Evolutionary conservation across 2,888 invertebrate species (phyloP).

Genomic region (Pseudococcus viburni): DNA sequence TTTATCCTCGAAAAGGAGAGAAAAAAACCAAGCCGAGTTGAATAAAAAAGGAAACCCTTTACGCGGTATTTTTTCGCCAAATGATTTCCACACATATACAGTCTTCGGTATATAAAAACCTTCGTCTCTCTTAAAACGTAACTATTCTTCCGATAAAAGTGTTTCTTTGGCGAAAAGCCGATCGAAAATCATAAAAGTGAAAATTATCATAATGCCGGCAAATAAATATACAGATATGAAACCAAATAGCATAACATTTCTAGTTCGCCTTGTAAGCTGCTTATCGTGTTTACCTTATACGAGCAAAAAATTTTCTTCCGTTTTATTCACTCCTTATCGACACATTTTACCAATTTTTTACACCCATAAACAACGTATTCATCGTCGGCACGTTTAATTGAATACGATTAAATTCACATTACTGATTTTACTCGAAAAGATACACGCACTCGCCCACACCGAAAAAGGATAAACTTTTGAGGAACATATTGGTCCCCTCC

Average conservation of each 20-base stretch:
- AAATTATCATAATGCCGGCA: constrained; percentile 51
- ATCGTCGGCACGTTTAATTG: constrained; percentile 1
- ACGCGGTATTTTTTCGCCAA: constrained; percentile 26
- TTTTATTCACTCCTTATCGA: constrained; percentile 33
- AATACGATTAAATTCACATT: constrained; percentile 32
- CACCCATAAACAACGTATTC: constrained; percentile 7
- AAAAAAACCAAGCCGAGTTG: no score
- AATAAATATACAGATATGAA: constrained; percentile 7
- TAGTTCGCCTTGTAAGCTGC: constrained; percentile 23
- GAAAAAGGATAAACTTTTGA: not conserved
- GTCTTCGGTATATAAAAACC: not conserved
- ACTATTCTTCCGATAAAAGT: constrained; percentile 35
- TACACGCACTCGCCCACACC: not conserved
- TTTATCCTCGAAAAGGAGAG: not conserved
- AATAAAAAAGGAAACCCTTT: constrained; percentile 33
- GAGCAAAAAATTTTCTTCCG: constrained; percentile 6
- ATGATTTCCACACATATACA: constrained; percentile 18
- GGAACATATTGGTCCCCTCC: not conserved
- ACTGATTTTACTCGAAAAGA: not conserved
- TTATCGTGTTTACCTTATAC: constrained; percentile 21
- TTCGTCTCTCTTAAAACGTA: constrained; percentile 19
- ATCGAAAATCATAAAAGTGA: constrained; percentile 39
- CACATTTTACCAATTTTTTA: not conserved
- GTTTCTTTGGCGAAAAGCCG: constrained; percentile 31
- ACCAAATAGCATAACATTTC: constrained; percentile 32